Evolutionary conservation across 2,797 vertebrate species (phyloP), one percentile per base, ranked within the genome.

Genomic region (Coregonus suidteri): DNA sequence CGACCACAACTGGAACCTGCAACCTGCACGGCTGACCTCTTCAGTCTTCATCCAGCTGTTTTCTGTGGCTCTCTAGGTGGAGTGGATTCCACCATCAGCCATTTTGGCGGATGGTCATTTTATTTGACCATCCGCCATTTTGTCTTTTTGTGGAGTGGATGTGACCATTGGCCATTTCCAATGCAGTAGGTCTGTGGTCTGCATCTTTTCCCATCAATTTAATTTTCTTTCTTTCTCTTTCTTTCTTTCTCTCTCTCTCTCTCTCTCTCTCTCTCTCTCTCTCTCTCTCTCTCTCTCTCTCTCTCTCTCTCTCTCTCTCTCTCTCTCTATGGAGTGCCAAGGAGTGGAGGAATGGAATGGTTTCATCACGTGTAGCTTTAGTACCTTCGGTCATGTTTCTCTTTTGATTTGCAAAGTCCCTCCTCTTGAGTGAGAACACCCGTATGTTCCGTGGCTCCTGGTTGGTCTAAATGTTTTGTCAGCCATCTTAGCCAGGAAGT

Each of bases 401-500:
- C 62, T 75, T 35, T 47, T 88, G 53, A 77, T 67, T 89, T 87
- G 85, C 89, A 72, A 76, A 74, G 53, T 88, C 85, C 77, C 85
- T 89, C 82, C 89, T 88, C 81, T 89, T 80, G 82, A 90, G 88
- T 88, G 95, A 92, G 91, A 20, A 59, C 16, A 85, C 90, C 92
- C 76, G 84, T 91, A 9, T 13, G 41, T 3, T 47, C 41, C 41
- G 9, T 47, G 92, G 93, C 94, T 95, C 92, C 95, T 91, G 87
- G 92, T 91, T 90, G 91, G 93, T 65, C 34, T 78, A 86, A 86
- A 77, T 88, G 82, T 94, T 89, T 81, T 86, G 76, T 91, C 92
- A 92, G 91, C 94, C 95, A 92, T 85, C 87, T 88, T 88, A 92
- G 93, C 95, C 94, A 91, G 93, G 94, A 93, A 93, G 91, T 84